Evolutionary conservation across 2,797 vertebrate species (phyloP).

Genomic region (Loris lydekkerianus): DNA sequence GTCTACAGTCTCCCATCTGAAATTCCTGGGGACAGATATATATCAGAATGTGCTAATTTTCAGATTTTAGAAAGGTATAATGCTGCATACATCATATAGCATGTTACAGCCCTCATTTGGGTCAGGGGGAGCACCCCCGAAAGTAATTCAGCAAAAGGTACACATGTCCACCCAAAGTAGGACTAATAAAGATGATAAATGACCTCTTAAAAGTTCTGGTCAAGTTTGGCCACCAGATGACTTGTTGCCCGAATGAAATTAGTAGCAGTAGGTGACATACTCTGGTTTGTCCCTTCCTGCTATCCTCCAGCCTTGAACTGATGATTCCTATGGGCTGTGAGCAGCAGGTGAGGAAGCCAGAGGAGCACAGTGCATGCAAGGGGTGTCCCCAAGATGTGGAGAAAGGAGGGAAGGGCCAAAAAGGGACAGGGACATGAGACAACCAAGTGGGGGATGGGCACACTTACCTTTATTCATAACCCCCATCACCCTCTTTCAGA

Average conservation of each 20-base stretch:
- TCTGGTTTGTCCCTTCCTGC: neutral
- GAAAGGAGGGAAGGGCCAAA: neutral
- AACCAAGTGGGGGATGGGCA: neutral
- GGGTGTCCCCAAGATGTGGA: neutral
- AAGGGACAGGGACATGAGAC: neutral
- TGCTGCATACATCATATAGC: accelerated
- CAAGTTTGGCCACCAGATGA: neutral
- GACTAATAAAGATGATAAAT: neutral
- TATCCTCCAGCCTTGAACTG: neutral
- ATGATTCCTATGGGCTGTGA: neutral
- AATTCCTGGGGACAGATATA: neutral
- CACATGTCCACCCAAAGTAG: neutral
- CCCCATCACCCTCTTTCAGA: neutral
- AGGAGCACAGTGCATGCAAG: neutral
- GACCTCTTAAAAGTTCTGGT: neutral
- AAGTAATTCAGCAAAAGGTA: neutral
- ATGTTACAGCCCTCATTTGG: neutral
- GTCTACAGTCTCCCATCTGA: neutral
- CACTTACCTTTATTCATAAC: neutral
- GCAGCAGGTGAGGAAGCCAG: neutral
- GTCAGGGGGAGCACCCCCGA: neutral
- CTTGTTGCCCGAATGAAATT: neutral
- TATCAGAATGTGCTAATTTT: neutral
- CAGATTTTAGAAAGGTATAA: neutral
- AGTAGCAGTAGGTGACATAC: neutral